phyloP scores from a whole-genome alignment of 1,140 invertebrate species.

The Drosophila nebulosa region DNA sequence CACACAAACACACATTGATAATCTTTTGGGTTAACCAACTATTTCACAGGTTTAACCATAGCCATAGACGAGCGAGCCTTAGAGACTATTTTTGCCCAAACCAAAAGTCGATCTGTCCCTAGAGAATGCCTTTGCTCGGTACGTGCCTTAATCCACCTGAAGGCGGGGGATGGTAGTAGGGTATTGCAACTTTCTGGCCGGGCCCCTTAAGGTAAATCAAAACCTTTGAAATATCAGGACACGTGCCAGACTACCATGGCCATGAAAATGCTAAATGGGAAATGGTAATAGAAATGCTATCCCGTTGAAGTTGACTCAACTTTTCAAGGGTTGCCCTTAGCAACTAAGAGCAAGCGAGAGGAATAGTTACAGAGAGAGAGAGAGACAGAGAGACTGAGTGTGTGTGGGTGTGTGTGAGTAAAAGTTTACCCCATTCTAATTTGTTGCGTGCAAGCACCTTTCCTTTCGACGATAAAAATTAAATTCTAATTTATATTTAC shows the following conservation, averaged over 20 bases:
- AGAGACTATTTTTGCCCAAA: slow-evolving; percentile 14
- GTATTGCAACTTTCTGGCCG: slow-evolving; percentile 20
- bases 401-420: slow-evolving; percentile 15
- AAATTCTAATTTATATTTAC: slow-evolving; percentile 80
- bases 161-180: neutral
- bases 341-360: neutral
- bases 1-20: neutral
- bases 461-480: slow-evolving; percentile 70
- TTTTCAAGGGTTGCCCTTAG: slow-evolving; percentile 32
- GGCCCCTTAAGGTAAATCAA: slow-evolving; percentile 49
- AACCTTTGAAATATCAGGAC: slow-evolving; percentile 65
- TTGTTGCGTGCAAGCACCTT: slow-evolving; percentile 38
- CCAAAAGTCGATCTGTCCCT: slow-evolving; percentile 76
- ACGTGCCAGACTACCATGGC: slow-evolving; percentile 47
- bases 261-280: slow-evolving; percentile 43
- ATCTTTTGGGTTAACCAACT: neutral
- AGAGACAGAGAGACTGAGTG: too few species aligned
- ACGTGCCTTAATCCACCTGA: slow-evolving; percentile 1
- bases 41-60: slow-evolving; percentile 45
- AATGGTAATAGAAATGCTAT: slow-evolving; percentile 37
- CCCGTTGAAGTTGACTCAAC: slow-evolving; percentile 44
- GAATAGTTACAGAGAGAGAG: neutral
- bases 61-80: neutral
- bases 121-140: slow-evolving; percentile 59
- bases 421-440: slow-evolving; percentile 28